These are phyloP conservation scores for Nephrotoma appendiculata DNA, from an alignment of 2,888 invertebrate genomes.

Conservation along the genomic window DNA sequence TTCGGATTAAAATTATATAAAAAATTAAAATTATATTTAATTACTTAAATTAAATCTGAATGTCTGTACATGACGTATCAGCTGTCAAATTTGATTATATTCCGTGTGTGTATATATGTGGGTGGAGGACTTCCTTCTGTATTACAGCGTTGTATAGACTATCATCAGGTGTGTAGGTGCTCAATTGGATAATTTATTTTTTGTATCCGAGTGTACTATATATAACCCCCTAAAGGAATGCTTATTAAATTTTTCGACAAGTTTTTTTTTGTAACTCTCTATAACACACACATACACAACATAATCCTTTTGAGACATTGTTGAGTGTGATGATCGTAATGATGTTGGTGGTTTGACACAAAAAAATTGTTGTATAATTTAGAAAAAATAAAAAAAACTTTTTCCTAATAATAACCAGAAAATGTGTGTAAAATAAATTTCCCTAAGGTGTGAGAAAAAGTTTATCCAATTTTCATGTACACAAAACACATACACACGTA, in stretches of 20 bases:
- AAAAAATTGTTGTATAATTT: background rate
- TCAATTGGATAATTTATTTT: background rate
- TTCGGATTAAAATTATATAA: background rate
- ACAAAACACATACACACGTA: background rate
- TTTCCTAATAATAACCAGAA: background rate
- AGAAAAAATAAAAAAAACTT: background rate
- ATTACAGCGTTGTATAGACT: background rate
- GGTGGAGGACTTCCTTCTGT: background rate
- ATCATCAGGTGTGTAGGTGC: background rate
- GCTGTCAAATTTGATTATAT: background rate
- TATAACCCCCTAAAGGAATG: background rate
- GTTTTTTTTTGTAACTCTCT: background rate
- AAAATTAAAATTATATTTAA: background rate
- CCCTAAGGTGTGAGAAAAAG: background rate
- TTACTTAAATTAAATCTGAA: background rate
- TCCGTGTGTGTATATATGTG: background rate
- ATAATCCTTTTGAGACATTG: background rate
- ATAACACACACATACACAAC: background rate
- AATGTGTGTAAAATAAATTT: background rate
- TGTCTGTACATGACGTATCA: background rate
- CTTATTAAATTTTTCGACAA: background rate
- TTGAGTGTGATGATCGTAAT: background rate
- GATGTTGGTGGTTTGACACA: background rate
- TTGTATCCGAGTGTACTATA: background rate
- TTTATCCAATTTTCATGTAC: background rate